Base-by-base conservation (phyloP, 2,888 invertebrate genomes). In the Limenitis camilla region DNA sequence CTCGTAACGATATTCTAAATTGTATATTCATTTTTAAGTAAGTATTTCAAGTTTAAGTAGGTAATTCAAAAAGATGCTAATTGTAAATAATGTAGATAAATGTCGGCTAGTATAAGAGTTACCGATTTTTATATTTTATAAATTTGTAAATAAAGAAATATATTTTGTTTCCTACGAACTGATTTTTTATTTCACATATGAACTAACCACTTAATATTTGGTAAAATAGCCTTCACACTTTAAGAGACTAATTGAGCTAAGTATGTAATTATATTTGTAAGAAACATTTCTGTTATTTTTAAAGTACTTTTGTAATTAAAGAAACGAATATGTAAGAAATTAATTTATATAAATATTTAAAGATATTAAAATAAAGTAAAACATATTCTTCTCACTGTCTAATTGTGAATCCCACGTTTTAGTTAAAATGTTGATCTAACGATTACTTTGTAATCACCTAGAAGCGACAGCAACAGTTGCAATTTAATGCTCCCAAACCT, bases 41-140 rank as follows among this genome's bases (percentile, higher is more conserved):
- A 19, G 19, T 19, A 19, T 19, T 19, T 19, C 19, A 19, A 19
- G 19, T 19, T 19, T 19, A 19, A 19, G 19, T 19, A 19, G 19
- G 19, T 19, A 48, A 40, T 43, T 52, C 31, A 39, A 43, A 50
- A 51, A 43, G 28, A 52, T 46, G 56, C 44, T 49, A 64, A 54
- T 61, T 83, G 82, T 84, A 84, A 78, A 83, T 82, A 84, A 72
- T 78, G 73, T 79, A 76, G 68, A 74, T 64, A 60, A 69, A 68
- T 65, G 65, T 69, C 64, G 61, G 68, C 65, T 67, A 65, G 63
- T 71, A 66, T 63, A 67, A 56, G 66, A 68, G 68, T 65, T 66
- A 56, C 65, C 63, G 54, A 66, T 63, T 66, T 65, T 69, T 69
- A 66, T 62, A 61, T 63, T 67, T 64, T 67, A 66, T 65, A 53